These are phyloP conservation scores for Nineta flava DNA, from an alignment of 2,888 invertebrate species.

Conservation along the genomic window DNA sequence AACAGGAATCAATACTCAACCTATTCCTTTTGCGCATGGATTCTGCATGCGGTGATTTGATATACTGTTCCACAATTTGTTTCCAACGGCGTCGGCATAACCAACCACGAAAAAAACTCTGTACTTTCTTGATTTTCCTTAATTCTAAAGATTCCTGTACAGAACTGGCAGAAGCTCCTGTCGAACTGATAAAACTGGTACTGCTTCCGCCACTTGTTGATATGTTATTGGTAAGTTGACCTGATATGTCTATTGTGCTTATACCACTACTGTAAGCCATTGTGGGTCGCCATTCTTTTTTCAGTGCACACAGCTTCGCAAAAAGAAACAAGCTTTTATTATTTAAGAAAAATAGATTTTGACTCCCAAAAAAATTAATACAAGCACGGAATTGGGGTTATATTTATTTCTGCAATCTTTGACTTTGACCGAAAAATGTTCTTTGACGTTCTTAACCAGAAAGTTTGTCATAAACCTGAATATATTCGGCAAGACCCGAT, in stretches of 20 bases:
- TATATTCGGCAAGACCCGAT: too few species aligned
- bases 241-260: conserved; percentile 6
- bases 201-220: conserved; percentile 15
- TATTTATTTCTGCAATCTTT: too few species aligned
- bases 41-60: conserved; percentile 85
- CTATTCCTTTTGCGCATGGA: conserved; percentile 86
- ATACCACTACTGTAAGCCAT: conserved; percentile 13
- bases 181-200: conserved; percentile 13
- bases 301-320: conserved; percentile 64
- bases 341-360: too few species aligned
- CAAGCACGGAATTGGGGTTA: too few species aligned
- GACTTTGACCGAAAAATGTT: too few species aligned
- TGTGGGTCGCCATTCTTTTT: conserved; percentile 64
- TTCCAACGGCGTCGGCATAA: conserved; percentile 83
- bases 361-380: too few species aligned
- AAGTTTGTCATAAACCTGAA: too few species aligned
- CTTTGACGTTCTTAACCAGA: too few species aligned
- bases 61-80: conserved; percentile 87
- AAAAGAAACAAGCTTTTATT: conserved; percentile 16
- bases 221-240: conserved; percentile 8
- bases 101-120: conserved; percentile 91
- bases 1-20: conserved; percentile 23
- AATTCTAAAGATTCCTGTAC: conserved; percentile 55
- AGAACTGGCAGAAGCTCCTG: conserved; percentile 9
- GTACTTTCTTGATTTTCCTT: conserved; percentile 73